Percentiles rank a stretch among this genome's conserved stretches.
Evolutionary conservation across 2,113 vertebrate genomes (phyloP).

Genomic region (Rhagologus leucostigma): DNA sequence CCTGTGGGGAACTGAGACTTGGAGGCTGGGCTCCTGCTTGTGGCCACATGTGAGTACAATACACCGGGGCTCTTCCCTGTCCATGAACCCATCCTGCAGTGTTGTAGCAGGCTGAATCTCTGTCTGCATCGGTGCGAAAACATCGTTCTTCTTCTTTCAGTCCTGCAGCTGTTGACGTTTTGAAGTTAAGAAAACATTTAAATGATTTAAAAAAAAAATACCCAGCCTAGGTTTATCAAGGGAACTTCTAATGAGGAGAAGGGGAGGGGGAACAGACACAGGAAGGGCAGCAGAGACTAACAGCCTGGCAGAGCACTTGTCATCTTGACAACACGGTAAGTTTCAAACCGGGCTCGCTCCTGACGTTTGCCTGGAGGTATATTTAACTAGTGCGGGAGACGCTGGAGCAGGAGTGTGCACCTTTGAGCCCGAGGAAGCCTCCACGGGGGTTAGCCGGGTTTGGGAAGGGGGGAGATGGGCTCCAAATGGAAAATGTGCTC

Average conservation of each 20-base stretch:
- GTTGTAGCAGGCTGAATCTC: background rate
- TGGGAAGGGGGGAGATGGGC: background rate
- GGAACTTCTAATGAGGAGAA: slow-evolving; percentile 37
- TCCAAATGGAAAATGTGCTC: background rate
- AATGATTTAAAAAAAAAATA: background rate
- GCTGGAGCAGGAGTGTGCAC: background rate
- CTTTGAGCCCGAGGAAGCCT: background rate
- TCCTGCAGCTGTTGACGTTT: background rate
- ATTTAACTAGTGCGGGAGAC: background rate
- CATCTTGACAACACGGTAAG: background rate
- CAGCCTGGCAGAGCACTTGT: slow-evolving; percentile 26
- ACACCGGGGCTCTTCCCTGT: background rate
- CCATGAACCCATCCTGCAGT: rapidly evolving
- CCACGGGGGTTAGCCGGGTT: background rate
- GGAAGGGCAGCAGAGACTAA: slow-evolving; percentile 16
- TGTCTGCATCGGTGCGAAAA: background rate
- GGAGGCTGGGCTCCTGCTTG: background rate
- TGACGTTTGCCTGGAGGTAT: slow-evolving; percentile 24
- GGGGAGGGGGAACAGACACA: background rate
- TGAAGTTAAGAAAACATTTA: slow-evolving; percentile 33
- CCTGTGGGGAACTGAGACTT: background rate
- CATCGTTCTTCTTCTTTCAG: background rate
- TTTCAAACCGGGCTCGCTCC: background rate
- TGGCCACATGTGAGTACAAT: rapidly evolving
- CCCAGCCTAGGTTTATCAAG: background rate